phyloP scores from a whole-genome alignment of 2,888 invertebrate species.

The Allophyes oxyacanthae region DNA sequence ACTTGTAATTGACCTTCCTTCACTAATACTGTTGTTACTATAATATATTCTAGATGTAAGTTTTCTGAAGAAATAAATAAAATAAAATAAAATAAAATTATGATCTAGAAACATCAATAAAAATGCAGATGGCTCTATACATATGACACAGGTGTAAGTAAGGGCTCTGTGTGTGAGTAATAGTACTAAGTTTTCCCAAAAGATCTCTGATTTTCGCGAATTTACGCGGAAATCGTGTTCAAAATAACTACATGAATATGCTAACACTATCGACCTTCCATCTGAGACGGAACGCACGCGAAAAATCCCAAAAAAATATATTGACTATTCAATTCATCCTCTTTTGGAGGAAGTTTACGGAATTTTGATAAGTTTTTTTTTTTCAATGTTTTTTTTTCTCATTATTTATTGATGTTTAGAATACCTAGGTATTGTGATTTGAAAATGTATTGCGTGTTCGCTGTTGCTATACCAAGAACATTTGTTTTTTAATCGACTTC shows the following conservation, averaged over 20 bases:
- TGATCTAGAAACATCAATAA: too few relatives aligned
- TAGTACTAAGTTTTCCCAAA: background rate
- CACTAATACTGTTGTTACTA: too few relatives aligned
- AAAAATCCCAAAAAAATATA: slow-evolving; percentile 31
- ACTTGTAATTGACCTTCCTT: too few relatives aligned
- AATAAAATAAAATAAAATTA: too few relatives aligned
- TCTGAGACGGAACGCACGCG: slow-evolving; percentile 9
- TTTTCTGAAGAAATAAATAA: too few relatives aligned
- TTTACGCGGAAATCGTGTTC: slow-evolving; percentile 44
- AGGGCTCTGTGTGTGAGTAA: too few relatives aligned
- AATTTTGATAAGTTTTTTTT: slow-evolving; percentile 12
- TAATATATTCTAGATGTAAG: too few relatives aligned
- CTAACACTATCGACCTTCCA: slow-evolving; percentile 37
- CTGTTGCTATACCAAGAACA: slow-evolving; percentile 1
- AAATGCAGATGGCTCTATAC: too few relatives aligned
- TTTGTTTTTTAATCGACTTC: slow-evolving; percentile 1
- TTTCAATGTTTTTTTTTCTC: background rate
- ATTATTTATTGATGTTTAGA: slow-evolving; percentile 10
- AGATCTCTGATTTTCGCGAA: slow-evolving; percentile 32
- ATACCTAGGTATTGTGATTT: slow-evolving; percentile 5
- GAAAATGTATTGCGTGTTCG: background rate
- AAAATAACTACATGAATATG: slow-evolving; percentile 52
- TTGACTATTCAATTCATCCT: slow-evolving; percentile 44
- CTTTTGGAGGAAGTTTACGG: slow-evolving; percentile 18
- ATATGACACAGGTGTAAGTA: too few relatives aligned